Conservation (phyloP, 1,140 invertebrate genomes). For the Colletes gigas region DNA sequence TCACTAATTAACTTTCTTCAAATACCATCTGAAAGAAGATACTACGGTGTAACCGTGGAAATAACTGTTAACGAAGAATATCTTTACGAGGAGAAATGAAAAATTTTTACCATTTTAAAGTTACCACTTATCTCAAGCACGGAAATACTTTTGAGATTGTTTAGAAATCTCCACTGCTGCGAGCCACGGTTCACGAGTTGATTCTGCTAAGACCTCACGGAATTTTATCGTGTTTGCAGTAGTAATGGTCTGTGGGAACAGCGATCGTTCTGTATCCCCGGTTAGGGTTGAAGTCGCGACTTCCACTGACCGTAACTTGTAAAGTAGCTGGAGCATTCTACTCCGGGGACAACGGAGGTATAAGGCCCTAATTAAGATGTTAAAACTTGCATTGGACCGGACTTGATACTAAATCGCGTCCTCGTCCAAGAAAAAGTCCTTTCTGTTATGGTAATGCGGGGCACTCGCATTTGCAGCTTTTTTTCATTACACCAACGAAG, state of each 20-base stretch:
- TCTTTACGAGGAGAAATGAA: too few relatives aligned
- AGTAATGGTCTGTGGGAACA: not conserved
- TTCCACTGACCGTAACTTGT: not conserved
- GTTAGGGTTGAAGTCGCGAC: not conserved
- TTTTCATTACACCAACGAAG: too few relatives aligned
- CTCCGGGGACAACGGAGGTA: not conserved
- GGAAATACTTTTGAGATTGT: too few relatives aligned
- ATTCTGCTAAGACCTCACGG: not conserved
- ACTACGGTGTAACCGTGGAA: too few relatives aligned
- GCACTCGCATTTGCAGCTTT: too few relatives aligned
- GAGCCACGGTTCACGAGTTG: not conserved
- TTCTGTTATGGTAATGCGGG: not conserved
- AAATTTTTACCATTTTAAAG: too few relatives aligned
- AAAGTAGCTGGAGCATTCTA: not conserved
- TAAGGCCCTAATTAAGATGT: constrained; percentile 8
- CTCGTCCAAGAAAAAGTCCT: not conserved
- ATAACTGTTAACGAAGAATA: too few relatives aligned
- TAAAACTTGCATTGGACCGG: not conserved
- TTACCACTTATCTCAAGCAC: too few relatives aligned
- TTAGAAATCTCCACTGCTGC: too few relatives aligned
- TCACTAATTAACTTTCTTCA: too few relatives aligned
- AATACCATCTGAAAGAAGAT: too few relatives aligned
- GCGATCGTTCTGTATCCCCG: not conserved
- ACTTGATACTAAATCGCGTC: not conserved
- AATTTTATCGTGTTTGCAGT: not conserved